Base-by-base conservation (phyloP, 2,888 invertebrate genomes). In the Lathronympha strigana region DNA sequence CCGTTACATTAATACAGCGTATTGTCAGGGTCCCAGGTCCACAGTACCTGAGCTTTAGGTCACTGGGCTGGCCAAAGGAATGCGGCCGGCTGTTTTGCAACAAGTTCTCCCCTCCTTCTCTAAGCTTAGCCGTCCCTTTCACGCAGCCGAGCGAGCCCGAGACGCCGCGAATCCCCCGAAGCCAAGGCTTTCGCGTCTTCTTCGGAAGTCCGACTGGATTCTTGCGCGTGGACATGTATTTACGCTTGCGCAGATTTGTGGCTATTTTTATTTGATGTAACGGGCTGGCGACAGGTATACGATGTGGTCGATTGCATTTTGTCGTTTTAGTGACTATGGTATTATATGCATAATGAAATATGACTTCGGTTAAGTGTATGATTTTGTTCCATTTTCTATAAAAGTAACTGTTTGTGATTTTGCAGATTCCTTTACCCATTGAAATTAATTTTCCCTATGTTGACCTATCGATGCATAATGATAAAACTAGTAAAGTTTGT, bases 21-120 rank as follows among this genome's bases (percentile, higher is more conserved):
- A 54, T 66, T 54, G 66, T 66, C 61, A 61, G 54, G 53, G 54
- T 61, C 47, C 51, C 69, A 75, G 69, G 70, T 74, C 72, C 73
- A 64, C 68, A 67, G 50, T 72, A 71, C 72, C 68, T 71, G 70
- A 80, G 83, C 86, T 88, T 88, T 90, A 81, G 91, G 91, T 91
- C 87, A 92, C 82, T 91, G 85, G 91, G 90, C 88, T 88, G 87
- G 51, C 21, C 23, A 11, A 51, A 71, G 88, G 91, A 90, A 91
- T 90, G 91, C 81, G 83, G 85, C 76, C 84, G 81, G 78, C 77
- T 80, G 82, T 87, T 90, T 91, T 83, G 90, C 90, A 89, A 90
- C 88, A 89, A 88, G 89, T 90, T 89, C 84, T 78, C 68, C 73
- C 72, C 61, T 83, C 86, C 74, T 82, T 62, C 76, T 76, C 80